These are phyloP conservation scores for Cartodere bifasciata DNA, from an alignment of 2,888 invertebrate genomes.

Conservation along the genomic window DNA sequence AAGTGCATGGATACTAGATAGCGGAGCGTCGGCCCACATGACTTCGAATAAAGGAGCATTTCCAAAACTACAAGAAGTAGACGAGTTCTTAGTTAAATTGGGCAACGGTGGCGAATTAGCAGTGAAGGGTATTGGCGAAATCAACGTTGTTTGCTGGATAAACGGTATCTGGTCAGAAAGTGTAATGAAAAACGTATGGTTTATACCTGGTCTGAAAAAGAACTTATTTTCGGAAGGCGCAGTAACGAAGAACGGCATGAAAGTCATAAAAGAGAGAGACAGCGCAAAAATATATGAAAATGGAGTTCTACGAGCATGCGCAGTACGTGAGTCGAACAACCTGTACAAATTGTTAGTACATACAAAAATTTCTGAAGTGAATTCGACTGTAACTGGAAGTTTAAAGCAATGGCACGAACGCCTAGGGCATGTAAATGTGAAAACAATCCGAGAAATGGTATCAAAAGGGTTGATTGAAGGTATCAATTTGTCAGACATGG, in stretches of 20 bases:
- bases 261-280: too few relatives aligned
- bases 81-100: background rate
- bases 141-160: slow-evolving; percentile 9
- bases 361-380: background rate
- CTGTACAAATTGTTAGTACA: too few relatives aligned
- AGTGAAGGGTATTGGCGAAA: background rate
- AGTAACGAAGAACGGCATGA: too few relatives aligned
- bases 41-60: slow-evolving; percentile 9
- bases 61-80: background rate
- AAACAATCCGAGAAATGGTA: slow-evolving; percentile 8
- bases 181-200: too few relatives aligned
- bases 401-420: slow-evolving; percentile 2
- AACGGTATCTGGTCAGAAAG: slow-evolving; percentile 10
- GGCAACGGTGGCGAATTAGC: background rate
- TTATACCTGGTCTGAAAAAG: too few relatives aligned
- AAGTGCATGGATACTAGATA: slow-evolving; percentile 14
- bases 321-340: too few relatives aligned
- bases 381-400: slow-evolving; percentile 1
- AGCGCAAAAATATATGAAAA: too few relatives aligned
- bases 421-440: slow-evolving; percentile 5
- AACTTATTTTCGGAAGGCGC: too few relatives aligned
- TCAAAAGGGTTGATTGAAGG: slow-evolving; percentile 6
- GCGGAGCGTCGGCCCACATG: slow-evolving; percentile 15
- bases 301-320: too few relatives aligned
- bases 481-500: slow-evolving; percentile 4